Evolutionary conservation across 2,888 invertebrate genomes (phyloP).

Genomic region (Lasius platythorax): DNA sequence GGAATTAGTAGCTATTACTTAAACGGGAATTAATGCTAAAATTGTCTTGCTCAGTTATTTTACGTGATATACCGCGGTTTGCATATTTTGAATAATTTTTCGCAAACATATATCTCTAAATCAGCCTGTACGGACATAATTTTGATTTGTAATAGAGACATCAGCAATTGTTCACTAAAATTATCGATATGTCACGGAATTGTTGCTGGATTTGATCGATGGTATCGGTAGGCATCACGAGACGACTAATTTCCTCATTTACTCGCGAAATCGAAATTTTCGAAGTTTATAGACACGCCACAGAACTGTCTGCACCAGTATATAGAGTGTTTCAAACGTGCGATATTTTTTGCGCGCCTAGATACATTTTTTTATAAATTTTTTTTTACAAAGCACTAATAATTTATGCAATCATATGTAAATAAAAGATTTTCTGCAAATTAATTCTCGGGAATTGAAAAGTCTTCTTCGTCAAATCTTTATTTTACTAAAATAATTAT

Average conservation of each 20-base stretch:
- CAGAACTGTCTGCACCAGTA: constrained; percentile 65
- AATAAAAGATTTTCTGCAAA: neutral
- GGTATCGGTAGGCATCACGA: constrained; percentile 63
- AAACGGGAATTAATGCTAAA: neutral
- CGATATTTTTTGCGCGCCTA: neutral
- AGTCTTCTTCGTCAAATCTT: neutral
- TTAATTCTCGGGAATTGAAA: neutral
- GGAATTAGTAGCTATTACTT: constrained; percentile 4
- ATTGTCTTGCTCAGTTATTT: constrained; percentile 5
- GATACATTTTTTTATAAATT: neutral
- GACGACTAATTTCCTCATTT: constrained; percentile 48
- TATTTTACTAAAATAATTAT: neutral
- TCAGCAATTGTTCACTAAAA: constrained; percentile 6
- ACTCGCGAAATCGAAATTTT: constrained; percentile 68
- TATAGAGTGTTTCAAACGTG: constrained; percentile 9
- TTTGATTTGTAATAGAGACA: constrained; percentile 8
- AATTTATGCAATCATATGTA: neutral
- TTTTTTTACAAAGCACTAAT: neutral
- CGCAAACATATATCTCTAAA: neutral
- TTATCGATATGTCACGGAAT: constrained; percentile 40
- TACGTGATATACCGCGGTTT: neutral
- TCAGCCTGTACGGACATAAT: neutral
- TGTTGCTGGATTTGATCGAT: constrained; percentile 70
- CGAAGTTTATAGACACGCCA: constrained; percentile 76
- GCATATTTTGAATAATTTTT: constrained; percentile 4